Evolutionary conservation across 35 echinoderm and acorn worm species (phyloP), one percentile per base, ranked within the genome.

Genomic region (Apostichopus japonicus): DNA sequence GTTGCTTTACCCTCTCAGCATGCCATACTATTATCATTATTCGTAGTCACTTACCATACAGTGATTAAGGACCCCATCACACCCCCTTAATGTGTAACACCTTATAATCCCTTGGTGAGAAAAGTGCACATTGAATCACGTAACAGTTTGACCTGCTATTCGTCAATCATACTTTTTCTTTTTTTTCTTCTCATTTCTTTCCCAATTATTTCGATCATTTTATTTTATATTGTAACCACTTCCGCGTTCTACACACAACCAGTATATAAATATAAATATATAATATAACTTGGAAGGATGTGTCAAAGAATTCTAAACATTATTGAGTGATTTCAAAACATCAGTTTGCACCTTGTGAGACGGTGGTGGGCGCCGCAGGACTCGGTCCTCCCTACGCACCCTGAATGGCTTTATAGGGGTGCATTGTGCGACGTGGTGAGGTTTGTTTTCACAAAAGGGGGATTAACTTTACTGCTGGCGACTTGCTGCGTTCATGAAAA

Each of bases 371-470:
- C 81, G 81, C 81, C 81, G 81, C 21, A 10, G 56, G 81, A 84
- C 54, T 23, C 56, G 7, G 19, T 54, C 2, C 54, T 84, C 81
- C 6, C 21, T 58, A 19, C 55, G n/a, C 10, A 75, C 54, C 10
- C 81, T 84, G 81, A 84, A 84, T 84, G 81, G 24, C 10, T 84
- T 75, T n/a, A 58, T 55, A 84, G 15, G 81, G 17, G 54, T 7
- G 22, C 81, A 84, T 84, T 84, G 81, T 84, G 54, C 24, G 54
- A 23, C 81, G 56, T 23, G 54, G 81, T 58, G 56, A 84, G n/a
- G 55, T 58, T 84, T 84, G 81, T 84, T 84, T 84, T 84, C n/a
- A 84, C 81, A 84, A 84, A 84, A 84, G 5, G 56, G 81, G 81
- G 54, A 17, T 83, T 57, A 84, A 17, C 54, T 58, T 5, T 57